Evolutionary conservation across 1,140 invertebrate species (phyloP), one percentile per base, ranked within the genome.

Genomic region (Lordiphosa stackelbergi): DNA sequence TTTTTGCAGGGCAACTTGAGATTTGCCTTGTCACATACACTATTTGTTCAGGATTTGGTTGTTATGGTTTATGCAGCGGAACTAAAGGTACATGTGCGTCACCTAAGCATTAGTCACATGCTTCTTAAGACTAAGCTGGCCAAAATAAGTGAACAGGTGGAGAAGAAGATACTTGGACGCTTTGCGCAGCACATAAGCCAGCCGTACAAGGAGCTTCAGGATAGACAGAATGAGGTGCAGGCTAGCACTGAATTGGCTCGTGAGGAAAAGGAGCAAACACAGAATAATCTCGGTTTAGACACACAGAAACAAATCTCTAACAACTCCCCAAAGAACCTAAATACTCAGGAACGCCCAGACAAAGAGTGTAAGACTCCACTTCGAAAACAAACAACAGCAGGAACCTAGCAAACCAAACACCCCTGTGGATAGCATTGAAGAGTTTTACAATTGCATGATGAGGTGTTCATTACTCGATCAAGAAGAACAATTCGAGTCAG

Each of bases 1-100:
- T 64, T 69, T 6, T 16, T 68, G 11, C 69, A 71, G 41, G 65
- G 59, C 8, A 58, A 35, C 19, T 55, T 71, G 31, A 52, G 12
- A 2, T 19, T 11, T 9, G 35, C 54, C 1, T 16, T 69, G 5
- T 55, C 46, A 7, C 65, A 71, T 11, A 71, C 69, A 3, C 54
- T 71, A 1, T 71, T 71, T 9, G 55, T 59, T 0, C 31, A 47
- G n/a, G 51, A 63, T 6, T 35, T 71, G 37, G 52, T 16, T 1
- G 45, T 36, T 0, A 64, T 42, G 3, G 40, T 38, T 10, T 71
- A 71, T 52, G 59, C 60, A 0, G 11, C 51, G 10, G 43, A 42
- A 8, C 34, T 71, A 2, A 54, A 64, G 28, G 12, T 48, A 11
- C 60, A 59, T 37, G 55, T 69, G 1, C 34, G 34, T 1, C 45